A percentile compares a stretch with the other conserved stretches of the same genome.
Conservation (phyloP, 2,888 invertebrate species). For the Fragum sueziense region DNA sequence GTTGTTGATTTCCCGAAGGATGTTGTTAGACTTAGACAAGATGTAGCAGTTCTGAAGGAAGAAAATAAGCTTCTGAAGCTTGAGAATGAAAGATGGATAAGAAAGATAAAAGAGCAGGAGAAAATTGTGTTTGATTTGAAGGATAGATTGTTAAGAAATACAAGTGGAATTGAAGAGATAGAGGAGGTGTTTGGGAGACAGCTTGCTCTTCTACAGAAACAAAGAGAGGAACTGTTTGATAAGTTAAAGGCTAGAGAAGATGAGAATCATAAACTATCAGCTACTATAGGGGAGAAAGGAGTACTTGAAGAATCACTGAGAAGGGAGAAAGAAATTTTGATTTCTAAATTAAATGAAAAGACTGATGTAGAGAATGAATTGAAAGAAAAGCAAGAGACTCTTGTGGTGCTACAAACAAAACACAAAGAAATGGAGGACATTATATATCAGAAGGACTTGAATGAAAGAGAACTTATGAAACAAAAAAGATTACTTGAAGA, state of each 20-base stretch:
- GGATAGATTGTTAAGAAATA: conserved; percentile 60
- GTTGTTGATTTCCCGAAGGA: conserved; percentile 51
- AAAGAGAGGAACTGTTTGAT: conserved; percentile 72
- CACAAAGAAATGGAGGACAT: conserved; percentile 75
- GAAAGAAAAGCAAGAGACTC: conserved; percentile 63
- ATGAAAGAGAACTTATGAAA: conserved; percentile 73
- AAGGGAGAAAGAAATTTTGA: conserved; percentile 70
- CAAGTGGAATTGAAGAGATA: conserved; percentile 58
- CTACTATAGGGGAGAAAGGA: conserved; percentile 66
- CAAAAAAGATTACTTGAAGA: conserved; percentile 75
- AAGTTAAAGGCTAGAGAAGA: conserved; percentile 65
- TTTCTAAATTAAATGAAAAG: conserved; percentile 70
- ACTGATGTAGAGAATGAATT: conserved; percentile 70
- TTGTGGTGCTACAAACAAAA: conserved; percentile 69
- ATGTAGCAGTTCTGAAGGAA: conserved; percentile 68
- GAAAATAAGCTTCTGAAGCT: conserved; percentile 68
- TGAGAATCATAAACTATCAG: conserved; percentile 63
- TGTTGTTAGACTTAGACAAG: conserved; percentile 63
- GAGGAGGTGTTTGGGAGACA: conserved; percentile 71
- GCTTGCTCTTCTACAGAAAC: conserved; percentile 71
- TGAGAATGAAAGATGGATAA: conserved; percentile 71
- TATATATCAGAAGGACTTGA: conserved; percentile 72
- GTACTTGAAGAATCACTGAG: conserved; percentile 70
- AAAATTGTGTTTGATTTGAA: conserved; percentile 68
- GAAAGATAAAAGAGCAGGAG: conserved; percentile 73